Conservation (phyloP, 2,888 invertebrate species). For the Ypsolopha sequella region DNA sequence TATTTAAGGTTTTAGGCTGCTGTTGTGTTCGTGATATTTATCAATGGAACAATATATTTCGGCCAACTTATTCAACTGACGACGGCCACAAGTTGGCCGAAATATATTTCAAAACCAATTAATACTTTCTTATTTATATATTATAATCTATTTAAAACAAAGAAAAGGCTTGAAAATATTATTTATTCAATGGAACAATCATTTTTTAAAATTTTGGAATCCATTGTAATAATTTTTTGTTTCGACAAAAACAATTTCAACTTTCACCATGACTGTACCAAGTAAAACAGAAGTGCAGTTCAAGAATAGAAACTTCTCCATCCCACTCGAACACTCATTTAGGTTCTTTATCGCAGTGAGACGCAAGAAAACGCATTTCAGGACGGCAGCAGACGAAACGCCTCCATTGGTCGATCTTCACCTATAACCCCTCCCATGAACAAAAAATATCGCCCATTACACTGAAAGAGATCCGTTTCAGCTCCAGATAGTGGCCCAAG, state of each 20-base stretch:
- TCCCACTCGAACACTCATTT: conserved; percentile 38
- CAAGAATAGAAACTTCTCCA: conserved; percentile 49
- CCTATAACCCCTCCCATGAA: conserved; percentile 66
- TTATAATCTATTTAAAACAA: too few relatives aligned
- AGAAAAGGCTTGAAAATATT: too few relatives aligned
- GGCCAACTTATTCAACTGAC: too few relatives aligned
- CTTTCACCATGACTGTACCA: neutral
- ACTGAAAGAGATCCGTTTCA: conserved; percentile 57
- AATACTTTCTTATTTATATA: too few relatives aligned
- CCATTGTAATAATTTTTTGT: too few relatives aligned
- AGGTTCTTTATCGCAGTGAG: conserved; percentile 33
- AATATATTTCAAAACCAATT: too few relatives aligned
- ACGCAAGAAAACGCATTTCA: conserved; percentile 20
- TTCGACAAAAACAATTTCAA: neutral
- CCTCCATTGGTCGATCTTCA: conserved; percentile 50
- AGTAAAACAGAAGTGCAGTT: conserved; percentile 23
- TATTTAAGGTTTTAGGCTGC: too few relatives aligned
- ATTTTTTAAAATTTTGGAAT: too few relatives aligned
- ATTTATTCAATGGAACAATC: too few relatives aligned
- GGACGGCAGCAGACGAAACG: conserved; percentile 15
- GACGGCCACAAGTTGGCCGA: too few relatives aligned
- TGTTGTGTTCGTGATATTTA: too few relatives aligned
- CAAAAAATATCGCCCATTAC: conserved; percentile 63
- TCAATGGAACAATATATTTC: too few relatives aligned
- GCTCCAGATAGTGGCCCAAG: conserved; percentile 33